Conservation (phyloP, 2,888 invertebrate genomes). For the Lasioglossum figueresi region DNA sequence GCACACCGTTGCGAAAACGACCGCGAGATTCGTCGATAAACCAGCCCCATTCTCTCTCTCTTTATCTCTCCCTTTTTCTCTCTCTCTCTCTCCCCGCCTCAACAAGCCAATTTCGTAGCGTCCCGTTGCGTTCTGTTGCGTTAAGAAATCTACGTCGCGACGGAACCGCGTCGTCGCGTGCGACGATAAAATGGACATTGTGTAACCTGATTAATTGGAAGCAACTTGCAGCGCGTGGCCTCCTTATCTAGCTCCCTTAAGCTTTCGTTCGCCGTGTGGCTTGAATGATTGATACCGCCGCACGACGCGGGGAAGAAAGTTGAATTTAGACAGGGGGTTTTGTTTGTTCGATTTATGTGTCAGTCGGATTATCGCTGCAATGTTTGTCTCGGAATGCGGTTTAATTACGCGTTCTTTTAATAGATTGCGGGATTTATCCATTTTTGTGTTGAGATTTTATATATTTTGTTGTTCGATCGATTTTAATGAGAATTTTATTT, state of each 20-base stretch:
- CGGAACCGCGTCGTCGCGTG: background rate
- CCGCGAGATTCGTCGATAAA: slow-evolving; percentile 18
- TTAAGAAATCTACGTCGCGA: background rate
- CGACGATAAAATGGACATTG: slow-evolving; percentile 10
- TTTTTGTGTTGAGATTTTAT: background rate
- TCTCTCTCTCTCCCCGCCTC: background rate
- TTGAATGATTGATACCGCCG: background rate
- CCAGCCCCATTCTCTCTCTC: background rate
- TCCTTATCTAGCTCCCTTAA: slow-evolving; percentile 9
- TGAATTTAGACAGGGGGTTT: background rate
- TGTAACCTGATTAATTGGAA: slow-evolving; percentile 9
- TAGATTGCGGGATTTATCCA: background rate
- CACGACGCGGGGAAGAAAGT: background rate
- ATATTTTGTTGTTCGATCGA: background rate
- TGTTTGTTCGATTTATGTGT: background rate
- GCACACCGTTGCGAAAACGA: slow-evolving; percentile 19
- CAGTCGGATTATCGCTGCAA: background rate
- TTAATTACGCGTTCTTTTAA: background rate
- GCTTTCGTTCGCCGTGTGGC: background rate
- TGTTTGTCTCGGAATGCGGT: background rate
- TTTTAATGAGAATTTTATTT: background rate
- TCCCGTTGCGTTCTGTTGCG: background rate
- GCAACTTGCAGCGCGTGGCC: slow-evolving; percentile 11
- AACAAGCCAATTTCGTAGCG: background rate
- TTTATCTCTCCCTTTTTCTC: background rate